phyloP scores from a whole-genome alignment of 2,797 vertebrate genomes.

The Labroides dimidiatus region DNA sequence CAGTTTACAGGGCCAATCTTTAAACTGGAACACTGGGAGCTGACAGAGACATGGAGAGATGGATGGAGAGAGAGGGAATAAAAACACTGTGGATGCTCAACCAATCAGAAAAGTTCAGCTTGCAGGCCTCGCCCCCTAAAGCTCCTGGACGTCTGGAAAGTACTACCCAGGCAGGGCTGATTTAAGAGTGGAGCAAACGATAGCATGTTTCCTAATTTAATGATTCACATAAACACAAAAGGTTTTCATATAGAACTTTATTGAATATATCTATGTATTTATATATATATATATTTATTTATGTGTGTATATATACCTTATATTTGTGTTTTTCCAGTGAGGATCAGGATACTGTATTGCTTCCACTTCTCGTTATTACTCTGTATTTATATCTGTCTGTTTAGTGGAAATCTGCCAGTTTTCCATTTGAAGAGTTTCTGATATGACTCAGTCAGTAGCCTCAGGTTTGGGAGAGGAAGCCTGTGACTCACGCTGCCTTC shows the following conservation, averaged over 20 bases:
- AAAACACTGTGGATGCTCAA: no score
- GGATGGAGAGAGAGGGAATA: no score
- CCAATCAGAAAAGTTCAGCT: no score
- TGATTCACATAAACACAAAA: constrained; percentile 39
- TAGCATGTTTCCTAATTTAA: background rate
- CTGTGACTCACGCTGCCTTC: constrained; percentile 28
- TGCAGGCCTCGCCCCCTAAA: no score
- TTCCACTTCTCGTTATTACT: constrained; percentile 68
- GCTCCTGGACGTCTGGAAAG: no score
- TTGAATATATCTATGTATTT: constrained; percentile 76
- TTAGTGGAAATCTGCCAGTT: constrained; percentile 45
- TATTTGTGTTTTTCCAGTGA: constrained; percentile 75
- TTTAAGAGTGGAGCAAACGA: no score
- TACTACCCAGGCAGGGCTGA: no score
- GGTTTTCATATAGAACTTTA: constrained; percentile 79
- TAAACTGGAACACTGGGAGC: no score
- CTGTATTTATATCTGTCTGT: constrained; percentile 42
- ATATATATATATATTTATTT: no score
- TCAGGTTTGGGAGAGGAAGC: constrained; percentile 43
- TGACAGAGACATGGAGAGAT: no score
- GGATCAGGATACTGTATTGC: constrained; percentile 82
- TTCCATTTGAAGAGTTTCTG: constrained; percentile 30
- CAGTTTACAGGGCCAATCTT: no score
- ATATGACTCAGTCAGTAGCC: constrained; percentile 52
- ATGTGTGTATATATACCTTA: constrained; percentile 53